These are phyloP conservation scores for Tethea ocularis DNA, from an alignment of 2,888 invertebrate species.

Conservation along the genomic window DNA sequence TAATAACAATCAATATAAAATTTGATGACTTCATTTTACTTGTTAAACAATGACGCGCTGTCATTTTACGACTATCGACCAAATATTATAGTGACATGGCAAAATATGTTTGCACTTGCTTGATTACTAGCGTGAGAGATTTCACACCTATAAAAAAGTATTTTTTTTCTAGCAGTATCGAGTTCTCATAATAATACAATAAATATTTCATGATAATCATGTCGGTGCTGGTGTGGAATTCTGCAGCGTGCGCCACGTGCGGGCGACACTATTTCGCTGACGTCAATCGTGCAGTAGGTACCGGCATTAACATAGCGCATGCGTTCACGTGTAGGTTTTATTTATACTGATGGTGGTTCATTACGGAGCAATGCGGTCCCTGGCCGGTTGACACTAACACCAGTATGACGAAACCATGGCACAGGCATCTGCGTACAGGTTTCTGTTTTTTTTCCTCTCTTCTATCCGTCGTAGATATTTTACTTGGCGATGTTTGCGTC, in stretches of 20 bases:
- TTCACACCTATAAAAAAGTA: background rate
- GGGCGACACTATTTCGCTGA: constrained; percentile 18
- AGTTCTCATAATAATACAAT: background rate
- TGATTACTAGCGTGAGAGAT: background rate
- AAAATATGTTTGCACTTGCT: background rate
- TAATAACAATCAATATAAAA: background rate
- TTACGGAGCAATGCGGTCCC: constrained; percentile 37
- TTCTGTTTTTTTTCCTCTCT: constrained; percentile 40
- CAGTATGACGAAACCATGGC: constrained; percentile 49
- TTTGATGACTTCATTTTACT: background rate
- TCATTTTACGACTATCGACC: background rate
- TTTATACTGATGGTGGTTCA: constrained; percentile 42
- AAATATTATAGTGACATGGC: background rate
- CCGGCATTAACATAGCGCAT: constrained; percentile 32
- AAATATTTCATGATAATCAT: constrained; percentile 12
- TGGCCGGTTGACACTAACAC: constrained; percentile 43
- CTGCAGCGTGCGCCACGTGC: constrained; percentile 26
- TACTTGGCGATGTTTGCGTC: constrained; percentile 43
- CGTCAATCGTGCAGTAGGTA: constrained; percentile 27
- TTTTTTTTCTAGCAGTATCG: background rate
- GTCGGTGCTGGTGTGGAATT: constrained; percentile 12
- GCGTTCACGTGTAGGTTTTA: constrained; percentile 37
- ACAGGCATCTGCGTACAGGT: constrained; percentile 47
- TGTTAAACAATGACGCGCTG: background rate
- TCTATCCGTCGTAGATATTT: constrained; percentile 37